phyloP scores from a whole-genome alignment of 2,888 invertebrate species.

The Cryptocephalus moraei region DNA sequence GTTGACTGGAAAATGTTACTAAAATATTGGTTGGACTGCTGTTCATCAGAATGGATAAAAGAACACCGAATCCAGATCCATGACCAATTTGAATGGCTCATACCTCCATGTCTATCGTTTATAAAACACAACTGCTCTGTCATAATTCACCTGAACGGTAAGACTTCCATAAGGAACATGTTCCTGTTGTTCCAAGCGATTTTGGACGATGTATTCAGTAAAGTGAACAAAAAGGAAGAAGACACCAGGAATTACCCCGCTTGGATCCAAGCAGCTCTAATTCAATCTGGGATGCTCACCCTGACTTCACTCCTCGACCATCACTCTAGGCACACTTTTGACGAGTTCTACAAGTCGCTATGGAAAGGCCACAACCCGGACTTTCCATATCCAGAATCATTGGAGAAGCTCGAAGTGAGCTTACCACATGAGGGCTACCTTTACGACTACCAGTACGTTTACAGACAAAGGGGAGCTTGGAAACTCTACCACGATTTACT shows the following conservation, averaged over 20 bases:
- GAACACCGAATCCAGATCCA: conserved; percentile 24
- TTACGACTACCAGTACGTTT: conserved; percentile 48
- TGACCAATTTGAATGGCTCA: conserved; percentile 44
- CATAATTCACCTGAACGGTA: conserved; percentile 29
- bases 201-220: conserved; percentile 27
- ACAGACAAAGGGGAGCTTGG: conserved; percentile 50
- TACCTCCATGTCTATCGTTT: conserved; percentile 46
- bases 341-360: conserved; percentile 49
- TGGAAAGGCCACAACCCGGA: conserved; percentile 40
- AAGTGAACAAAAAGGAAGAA: conserved; percentile 24
- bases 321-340: conserved; percentile 58
- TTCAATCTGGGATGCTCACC: conserved; percentile 62
- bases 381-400: conserved; percentile 41
- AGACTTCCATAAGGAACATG: conserved; percentile 32
- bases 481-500: conserved; percentile 47
- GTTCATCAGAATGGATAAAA: conserved; percentile 20
- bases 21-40: conserved; percentile 38
- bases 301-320: conserved; percentile 68
- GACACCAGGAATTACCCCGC: conserved; percentile 38
- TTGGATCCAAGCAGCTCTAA: conserved; percentile 44
- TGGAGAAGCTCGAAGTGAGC: conserved; percentile 46
- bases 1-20: conserved; percentile 47
- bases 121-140: conserved; percentile 38
- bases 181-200: conserved; percentile 33
- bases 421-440: conserved; percentile 47